Percentiles rank a stretch among this genome's conserved stretches.
Evolutionary conservation across 2,113 vertebrate genomes (phyloP).

Genomic region (Oryzias javanicus): DNA sequence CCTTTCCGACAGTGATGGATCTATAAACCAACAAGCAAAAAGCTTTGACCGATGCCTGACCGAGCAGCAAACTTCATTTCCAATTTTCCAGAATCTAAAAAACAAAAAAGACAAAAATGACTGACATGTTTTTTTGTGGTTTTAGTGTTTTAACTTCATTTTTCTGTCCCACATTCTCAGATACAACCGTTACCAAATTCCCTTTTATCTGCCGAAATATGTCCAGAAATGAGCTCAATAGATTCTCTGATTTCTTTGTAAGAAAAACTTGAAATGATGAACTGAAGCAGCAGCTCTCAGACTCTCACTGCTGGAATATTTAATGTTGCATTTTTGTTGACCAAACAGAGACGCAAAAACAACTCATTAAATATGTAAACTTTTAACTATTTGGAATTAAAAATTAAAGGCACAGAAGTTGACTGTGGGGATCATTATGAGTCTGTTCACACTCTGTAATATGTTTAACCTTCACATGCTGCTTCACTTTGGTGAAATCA

Average conservation of each 20-base stretch:
- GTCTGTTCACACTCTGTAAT: not conserved
- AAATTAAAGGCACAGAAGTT: not conserved
- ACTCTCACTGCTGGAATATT: not conserved
- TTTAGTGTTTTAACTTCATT: no score
- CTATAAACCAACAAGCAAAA: no score
- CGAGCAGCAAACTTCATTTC: no score
- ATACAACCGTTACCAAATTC: no score
- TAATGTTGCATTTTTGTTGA: not conserved
- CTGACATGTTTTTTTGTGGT: no score
- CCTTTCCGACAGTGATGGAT: no score
- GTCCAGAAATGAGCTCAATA: no score
- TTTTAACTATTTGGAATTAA: not conserved
- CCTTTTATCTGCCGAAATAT: no score
- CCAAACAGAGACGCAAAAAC: not conserved
- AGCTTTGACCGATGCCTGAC: no score
- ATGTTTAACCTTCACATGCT: not conserved
- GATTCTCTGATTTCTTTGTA: not conserved
- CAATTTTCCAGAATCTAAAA: no score
- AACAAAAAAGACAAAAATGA: no score
- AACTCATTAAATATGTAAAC: not conserved
- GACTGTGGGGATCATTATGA: not conserved
- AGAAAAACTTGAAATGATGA: not conserved
- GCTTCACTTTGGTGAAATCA: not conserved
- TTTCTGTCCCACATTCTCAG: no score
- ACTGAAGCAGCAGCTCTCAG: not conserved